These are phyloP conservation scores for Serinus canaria DNA, from an alignment of 2,113 vertebrate genomes.

Conservation along the genomic window DNA sequence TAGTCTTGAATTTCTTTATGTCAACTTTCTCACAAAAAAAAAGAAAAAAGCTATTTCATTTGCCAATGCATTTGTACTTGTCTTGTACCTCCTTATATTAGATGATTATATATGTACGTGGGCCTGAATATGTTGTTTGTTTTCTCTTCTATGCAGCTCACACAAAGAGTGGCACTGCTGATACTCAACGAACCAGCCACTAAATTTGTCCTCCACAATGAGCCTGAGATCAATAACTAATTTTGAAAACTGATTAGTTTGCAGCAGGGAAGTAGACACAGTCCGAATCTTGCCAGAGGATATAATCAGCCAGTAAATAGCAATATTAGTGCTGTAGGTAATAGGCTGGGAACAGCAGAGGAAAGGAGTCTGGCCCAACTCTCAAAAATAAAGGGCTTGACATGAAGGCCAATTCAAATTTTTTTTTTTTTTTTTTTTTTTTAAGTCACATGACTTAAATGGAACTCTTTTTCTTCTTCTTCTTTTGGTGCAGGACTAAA, in stretches of 20 bases:
- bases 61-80: constrained; percentile 11
- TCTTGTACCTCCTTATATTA: constrained; percentile 8
- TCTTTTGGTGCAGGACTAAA: constrained; percentile 37
- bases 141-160: constrained; percentile 33
- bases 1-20: not conserved
- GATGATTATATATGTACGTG: constrained; percentile 40
- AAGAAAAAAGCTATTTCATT: not conserved
- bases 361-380: constrained; percentile 36
- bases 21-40: not conserved
- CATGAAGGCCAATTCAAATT: constrained; percentile 33
- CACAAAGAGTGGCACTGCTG: constrained; percentile 62
- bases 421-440: not conserved
- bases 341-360: constrained; percentile 67
- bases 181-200: constrained; percentile 81
- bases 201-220: constrained; percentile 79
- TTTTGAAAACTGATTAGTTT: constrained; percentile 99
- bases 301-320: constrained; percentile 93
- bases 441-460: constrained; percentile 40
- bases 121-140: constrained; percentile 60
- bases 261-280: constrained; percentile 84
- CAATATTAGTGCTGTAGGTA: constrained; percentile 75
- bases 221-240: constrained; percentile 96
- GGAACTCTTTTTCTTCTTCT: not conserved
- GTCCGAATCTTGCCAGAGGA: constrained; percentile 89
- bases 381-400: constrained; percentile 45